Evolutionary conservation across 1,140 invertebrate genomes (phyloP), one percentile per base, ranked within the genome.

Genomic region (Drepana arcuata): DNA sequence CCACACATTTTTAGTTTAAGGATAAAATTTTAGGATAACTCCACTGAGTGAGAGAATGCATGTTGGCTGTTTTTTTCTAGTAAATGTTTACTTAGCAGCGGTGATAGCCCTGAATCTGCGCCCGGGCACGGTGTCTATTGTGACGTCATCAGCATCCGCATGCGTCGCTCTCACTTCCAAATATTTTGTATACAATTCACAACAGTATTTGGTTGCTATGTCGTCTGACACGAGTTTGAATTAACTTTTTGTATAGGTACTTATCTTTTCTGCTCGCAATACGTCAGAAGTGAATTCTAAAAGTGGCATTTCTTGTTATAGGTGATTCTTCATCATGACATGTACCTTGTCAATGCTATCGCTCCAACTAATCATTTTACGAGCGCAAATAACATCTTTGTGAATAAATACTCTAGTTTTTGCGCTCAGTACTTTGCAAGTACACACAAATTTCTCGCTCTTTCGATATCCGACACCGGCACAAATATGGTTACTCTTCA

Each of bases 111-210:
- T n/a, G n/a, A n/a, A n/a, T n/a, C n/a, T n/a, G n/a, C n/a, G n/a
- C n/a, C n/a, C 18, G 32, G 15, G 23, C 11, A 7, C 11, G 7
- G 34, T 36, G 16, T 14, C 40, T 27, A 48, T 40, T 43, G 42
- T 59, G 48, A 48, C 45, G 50, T 59, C 48, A 51, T 9, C 16
- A 14, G 51, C 36, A 35, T 51, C 48, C 48, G 48, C 34, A 16
- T 51, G 41, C 34, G 31, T 36, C 34, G 39, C 37, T 53, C 43
- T 54, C 39, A 49, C 44, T 51, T 43, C 41, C 53, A 56, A 64
- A 64, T 54, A 64, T 60, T 60, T 60, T 49, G 43, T 56, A 36
- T 60, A 32, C 39, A 41, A 39, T 51, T 51, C 45, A 34, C 33
- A 37, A 39, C 38, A 36, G 23, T 29, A 36, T 33, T 42, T 10